Percentiles rank a stretch among this genome's conserved stretches.
These are phyloP conservation scores for Ligdia adustata DNA, from an alignment of 2,888 invertebrate species.

Conservation along the genomic window DNA sequence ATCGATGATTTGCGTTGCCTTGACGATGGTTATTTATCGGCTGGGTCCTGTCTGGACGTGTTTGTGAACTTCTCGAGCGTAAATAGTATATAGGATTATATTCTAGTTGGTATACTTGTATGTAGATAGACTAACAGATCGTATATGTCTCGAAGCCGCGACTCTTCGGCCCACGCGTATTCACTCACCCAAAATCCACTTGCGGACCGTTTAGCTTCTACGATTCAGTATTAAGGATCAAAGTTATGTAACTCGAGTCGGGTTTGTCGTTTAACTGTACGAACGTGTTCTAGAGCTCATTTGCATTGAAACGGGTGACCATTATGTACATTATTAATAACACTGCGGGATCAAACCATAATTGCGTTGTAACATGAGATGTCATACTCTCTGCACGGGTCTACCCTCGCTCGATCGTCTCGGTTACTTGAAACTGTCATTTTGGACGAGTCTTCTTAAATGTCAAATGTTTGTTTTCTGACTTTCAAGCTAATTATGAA, in stretches of 20 bases:
- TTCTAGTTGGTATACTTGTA: no score
- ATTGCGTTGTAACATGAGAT: slow-evolving; percentile 28
- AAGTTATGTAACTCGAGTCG: slow-evolving; percentile 15
- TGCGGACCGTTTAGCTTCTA: slow-evolving; percentile 20
- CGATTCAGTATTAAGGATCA: slow-evolving; percentile 20
- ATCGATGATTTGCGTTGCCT: slow-evolving; percentile 25
- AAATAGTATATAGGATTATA: slow-evolving; percentile 66
- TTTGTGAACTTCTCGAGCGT: slow-evolving; percentile 62
- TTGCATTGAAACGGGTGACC: slow-evolving; percentile 49
- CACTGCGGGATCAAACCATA: slow-evolving; percentile 28
- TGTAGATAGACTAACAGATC: no score
- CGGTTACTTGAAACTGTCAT: slow-evolving; percentile 1
- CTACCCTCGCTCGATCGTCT: slow-evolving; percentile 2
- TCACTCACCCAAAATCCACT: slow-evolving; percentile 29
- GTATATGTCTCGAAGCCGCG: slow-evolving; percentile 39
- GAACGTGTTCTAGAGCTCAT: slow-evolving; percentile 41
- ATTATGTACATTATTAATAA: slow-evolving; percentile 33
- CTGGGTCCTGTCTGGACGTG: slow-evolving; percentile 32
- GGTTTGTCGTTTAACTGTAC: slow-evolving; percentile 10
- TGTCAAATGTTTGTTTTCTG: neutral
- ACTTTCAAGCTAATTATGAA: neutral
- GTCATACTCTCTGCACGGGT: slow-evolving; percentile 7
- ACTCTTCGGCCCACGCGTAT: slow-evolving; percentile 43
- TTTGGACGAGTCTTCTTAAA: neutral
- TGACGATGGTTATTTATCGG: slow-evolving; percentile 33